These are phyloP conservation scores for Peromyscus maniculatus DNA, from an alignment of 2,113 vertebrate species.

Conservation along the genomic window DNA sequence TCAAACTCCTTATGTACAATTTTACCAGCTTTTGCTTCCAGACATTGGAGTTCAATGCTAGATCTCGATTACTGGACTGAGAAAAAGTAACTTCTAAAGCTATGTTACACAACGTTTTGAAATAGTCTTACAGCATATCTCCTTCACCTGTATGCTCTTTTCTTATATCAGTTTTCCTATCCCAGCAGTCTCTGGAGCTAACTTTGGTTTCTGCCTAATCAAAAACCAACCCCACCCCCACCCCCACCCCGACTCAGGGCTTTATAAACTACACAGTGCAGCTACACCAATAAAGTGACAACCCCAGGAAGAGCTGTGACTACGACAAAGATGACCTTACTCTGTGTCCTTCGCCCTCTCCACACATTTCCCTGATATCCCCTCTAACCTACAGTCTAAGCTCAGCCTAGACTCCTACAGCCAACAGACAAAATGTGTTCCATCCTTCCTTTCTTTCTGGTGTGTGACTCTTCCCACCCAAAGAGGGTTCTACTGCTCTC, in stretches of 20 bases:
- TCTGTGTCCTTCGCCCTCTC: neutral
- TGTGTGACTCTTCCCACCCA: neutral
- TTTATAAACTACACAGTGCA: neutral
- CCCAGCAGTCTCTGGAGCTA: neutral
- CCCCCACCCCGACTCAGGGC: neutral
- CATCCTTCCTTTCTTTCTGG: neutral
- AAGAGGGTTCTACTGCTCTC: neutral
- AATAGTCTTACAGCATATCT: neutral
- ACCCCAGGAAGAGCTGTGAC: neutral
- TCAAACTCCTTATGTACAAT: neutral
- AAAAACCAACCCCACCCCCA: neutral
- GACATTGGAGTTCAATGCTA: neutral
- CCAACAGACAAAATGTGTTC: neutral
- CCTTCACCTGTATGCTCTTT: neutral
- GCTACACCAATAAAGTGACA: neutral
- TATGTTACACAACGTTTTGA: neutral
- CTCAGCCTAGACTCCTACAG: neutral
- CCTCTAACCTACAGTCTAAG: neutral
- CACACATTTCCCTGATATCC: neutral
- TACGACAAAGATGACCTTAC: neutral
- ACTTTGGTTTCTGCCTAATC: conserved; percentile 21
- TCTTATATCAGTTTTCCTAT: neutral
- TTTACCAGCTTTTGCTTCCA: neutral
- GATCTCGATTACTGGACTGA: neutral
- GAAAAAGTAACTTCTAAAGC: conserved; percentile 10